These are phyloP conservation scores for Tor tambroides DNA, from an alignment of 2,113 vertebrate species.

Conservation along the genomic window DNA sequence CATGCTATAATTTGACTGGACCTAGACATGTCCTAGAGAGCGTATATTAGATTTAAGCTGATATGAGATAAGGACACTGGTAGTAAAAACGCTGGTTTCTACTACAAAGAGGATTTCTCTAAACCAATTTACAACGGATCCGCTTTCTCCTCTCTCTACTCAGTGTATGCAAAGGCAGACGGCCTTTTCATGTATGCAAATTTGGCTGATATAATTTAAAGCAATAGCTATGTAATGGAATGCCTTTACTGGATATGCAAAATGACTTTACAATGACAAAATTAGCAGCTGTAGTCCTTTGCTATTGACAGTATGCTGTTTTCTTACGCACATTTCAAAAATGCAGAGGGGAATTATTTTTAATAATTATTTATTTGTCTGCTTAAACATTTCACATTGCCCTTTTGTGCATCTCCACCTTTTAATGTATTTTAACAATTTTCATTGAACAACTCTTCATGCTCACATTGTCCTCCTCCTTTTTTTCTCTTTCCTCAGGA, in stretches of 20 bases:
- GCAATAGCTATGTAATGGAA: not conserved
- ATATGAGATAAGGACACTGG: conserved; percentile 49
- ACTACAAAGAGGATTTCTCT: conserved; percentile 73
- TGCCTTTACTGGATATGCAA: conserved; percentile 15
- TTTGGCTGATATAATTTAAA: conserved; percentile 14
- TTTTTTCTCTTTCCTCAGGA: conserved; percentile 76
- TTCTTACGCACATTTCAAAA: not conserved
- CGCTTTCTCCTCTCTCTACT: conserved; percentile 62
- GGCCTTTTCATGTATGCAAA: conserved; percentile 36
- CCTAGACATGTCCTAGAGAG: not conserved
- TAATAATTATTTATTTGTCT: not conserved
- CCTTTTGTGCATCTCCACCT: not conserved
- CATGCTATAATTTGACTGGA: conserved; percentile 5
- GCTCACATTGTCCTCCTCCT: not conserved
- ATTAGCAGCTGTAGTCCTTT: not conserved
- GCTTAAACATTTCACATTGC: not conserved
- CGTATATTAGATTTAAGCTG: conserved; percentile 4
- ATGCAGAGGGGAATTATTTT: not conserved
- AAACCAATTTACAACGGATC: conserved; percentile 71
- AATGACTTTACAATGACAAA: not conserved
- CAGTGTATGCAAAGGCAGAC: conserved; percentile 64
- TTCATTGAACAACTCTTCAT: not conserved
- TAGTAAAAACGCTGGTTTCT: conserved; percentile 66
- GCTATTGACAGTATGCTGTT: not conserved
- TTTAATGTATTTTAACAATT: not conserved